phyloP scores from a whole-genome alignment of 2,797 vertebrate genomes.

The Lacerta agilis region DNA sequence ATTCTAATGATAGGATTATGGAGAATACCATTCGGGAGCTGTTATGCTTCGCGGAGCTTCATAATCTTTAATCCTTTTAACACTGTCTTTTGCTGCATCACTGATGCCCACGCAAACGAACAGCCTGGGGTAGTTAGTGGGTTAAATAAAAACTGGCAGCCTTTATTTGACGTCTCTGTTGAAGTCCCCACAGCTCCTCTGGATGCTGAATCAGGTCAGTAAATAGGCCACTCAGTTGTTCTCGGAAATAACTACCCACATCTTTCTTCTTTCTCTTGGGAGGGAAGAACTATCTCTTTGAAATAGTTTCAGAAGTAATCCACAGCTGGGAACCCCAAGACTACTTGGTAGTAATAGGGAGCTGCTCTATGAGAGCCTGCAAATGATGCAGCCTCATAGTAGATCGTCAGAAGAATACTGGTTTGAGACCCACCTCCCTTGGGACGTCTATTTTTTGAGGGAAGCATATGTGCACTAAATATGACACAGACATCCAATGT shows the following conservation, averaged over 20 bases:
- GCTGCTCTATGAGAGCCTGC: not conserved
- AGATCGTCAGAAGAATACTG: not conserved
- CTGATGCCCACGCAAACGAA: not conserved
- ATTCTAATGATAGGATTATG: not conserved
- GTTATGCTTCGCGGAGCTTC: not conserved
- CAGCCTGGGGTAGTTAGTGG: not conserved
- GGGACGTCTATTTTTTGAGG: no score
- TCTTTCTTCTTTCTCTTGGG: not conserved
- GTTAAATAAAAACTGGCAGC: not conserved
- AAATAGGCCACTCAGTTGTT: not conserved
- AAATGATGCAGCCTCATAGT: not conserved
- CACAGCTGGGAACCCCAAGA: not conserved
- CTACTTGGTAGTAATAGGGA: not conserved
- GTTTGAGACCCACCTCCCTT: not conserved
- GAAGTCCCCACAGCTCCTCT: not conserved
- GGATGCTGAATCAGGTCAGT: not conserved
- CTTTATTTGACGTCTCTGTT: not conserved
- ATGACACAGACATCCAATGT: no score
- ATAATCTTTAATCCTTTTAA: not conserved
- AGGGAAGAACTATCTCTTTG: not conserved
- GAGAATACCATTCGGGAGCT: not conserved
- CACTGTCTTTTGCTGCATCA: not conserved
- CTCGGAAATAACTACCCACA: not conserved
- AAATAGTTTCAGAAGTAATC: not conserved
- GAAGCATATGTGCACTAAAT: no score